These are phyloP conservation scores for Diceros bicornis DNA, from an alignment of 2,797 vertebrate species.

Conservation along the genomic window DNA sequence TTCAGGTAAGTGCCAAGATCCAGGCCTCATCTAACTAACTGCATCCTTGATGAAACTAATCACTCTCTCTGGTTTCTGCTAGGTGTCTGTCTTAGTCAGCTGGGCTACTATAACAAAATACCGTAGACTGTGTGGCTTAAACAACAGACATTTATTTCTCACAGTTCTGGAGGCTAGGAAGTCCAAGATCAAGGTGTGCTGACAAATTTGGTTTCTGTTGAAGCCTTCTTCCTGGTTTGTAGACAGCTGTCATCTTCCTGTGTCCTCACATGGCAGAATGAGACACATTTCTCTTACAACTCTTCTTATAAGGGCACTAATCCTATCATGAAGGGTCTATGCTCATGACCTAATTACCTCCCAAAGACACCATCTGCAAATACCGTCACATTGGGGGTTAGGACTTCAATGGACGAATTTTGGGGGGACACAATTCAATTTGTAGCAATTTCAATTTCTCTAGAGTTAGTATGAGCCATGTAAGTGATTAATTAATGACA, in stretches of 20 bases:
- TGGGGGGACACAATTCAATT: background rate
- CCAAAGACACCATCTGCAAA: background rate
- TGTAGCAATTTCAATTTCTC: background rate
- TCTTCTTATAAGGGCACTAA: background rate
- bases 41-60: background rate
- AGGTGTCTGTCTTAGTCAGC: background rate
- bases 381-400: background rate
- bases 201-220: background rate
- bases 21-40: background rate
- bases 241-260: background rate
- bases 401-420: background rate
- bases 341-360: background rate
- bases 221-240: background rate
- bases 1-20: background rate
- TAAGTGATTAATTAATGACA: slow-evolving; percentile 52
- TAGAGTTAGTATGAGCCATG: background rate
- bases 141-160: background rate
- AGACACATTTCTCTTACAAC: rapidly evolving
- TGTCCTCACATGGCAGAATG: background rate
- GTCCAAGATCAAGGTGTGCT: background rate
- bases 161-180: background rate
- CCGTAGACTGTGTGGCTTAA: background rate
- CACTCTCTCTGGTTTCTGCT: background rate
- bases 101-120: background rate
- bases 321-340: too few species aligned